Evolutionary conservation across 2,797 vertebrate genomes (phyloP).

Genomic region (Neosalanx taihuensis): DNA sequence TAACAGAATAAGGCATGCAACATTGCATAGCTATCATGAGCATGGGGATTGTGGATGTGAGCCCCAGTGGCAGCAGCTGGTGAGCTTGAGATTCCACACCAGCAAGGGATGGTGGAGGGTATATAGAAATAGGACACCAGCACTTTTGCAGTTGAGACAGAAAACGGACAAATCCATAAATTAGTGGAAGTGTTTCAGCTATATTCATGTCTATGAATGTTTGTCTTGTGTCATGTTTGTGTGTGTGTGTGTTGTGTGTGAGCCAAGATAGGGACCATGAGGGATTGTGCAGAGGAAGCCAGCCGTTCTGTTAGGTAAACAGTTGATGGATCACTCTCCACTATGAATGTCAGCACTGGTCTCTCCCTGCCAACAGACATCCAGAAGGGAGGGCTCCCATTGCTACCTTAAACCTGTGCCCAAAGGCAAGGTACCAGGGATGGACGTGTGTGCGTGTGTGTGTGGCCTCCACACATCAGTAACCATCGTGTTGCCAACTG

Average conservation of each 20-base stretch:
- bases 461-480: too few relatives aligned
- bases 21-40: background rate
- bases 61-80: background rate
- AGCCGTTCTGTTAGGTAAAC: constrained; percentile 41
- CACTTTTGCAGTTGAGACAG: constrained; percentile 74
- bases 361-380: constrained; percentile 52
- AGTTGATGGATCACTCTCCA: constrained; percentile 54
- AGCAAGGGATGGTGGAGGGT: constrained; percentile 30
- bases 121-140: constrained; percentile 63
- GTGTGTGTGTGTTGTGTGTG: too few relatives aligned
- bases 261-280: background rate
- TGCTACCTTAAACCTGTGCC: constrained; percentile 44
- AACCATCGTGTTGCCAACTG: too few relatives aligned
- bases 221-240: too few relatives aligned
- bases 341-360: constrained; percentile 46
- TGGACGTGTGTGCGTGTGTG: background rate
- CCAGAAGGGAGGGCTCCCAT: constrained; percentile 40
- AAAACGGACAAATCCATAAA: constrained; percentile 72
- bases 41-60: constrained; percentile 8
- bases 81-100: background rate
- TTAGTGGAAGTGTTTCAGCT: constrained; percentile 45
- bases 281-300: background rate
- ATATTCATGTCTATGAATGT: too few relatives aligned
- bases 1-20: background rate
- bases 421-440: constrained; percentile 25